phyloP scores from a whole-genome alignment of 2,113 vertebrate genomes.

The Hyaena hyaena region DNA sequence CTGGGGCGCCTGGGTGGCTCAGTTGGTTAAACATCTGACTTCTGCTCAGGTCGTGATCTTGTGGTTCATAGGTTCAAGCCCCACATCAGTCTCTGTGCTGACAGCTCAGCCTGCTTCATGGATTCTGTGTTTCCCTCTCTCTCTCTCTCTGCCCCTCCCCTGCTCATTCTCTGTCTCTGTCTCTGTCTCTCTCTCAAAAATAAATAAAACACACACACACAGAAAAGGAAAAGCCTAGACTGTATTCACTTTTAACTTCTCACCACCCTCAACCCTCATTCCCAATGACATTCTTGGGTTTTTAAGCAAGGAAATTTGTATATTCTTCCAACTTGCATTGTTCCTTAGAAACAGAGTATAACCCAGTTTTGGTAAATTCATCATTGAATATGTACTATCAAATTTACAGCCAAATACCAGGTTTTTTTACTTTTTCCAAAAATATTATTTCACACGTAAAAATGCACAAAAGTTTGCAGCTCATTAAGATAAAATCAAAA shows the following conservation, averaged over 20 bases:
- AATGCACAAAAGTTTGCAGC: background rate
- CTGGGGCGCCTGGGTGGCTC: background rate
- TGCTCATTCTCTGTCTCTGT: no score
- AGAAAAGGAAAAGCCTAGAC: background rate
- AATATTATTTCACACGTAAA: constrained; percentile 1
- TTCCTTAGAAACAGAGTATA: background rate
- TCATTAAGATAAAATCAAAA: constrained; percentile 15
- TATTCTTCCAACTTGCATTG: background rate
- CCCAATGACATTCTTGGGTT: background rate
- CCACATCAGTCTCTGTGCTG: no score
- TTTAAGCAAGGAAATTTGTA: background rate
- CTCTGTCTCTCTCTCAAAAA: no score
- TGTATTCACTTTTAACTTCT: background rate
- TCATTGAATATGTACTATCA: background rate
- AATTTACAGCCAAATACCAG: background rate
- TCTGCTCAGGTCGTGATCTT: no score
- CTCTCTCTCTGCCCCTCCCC: no score
- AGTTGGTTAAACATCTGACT: no score
- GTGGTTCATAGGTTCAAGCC: no score
- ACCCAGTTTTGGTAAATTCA: background rate
- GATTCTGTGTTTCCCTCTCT: no score
- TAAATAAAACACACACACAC: no score
- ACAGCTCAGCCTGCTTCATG: no score
- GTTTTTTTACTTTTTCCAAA: background rate
- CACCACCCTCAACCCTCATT: background rate